Base-by-base conservation (phyloP, 2,888 invertebrate species). In the Pasiphila rectangulata region DNA sequence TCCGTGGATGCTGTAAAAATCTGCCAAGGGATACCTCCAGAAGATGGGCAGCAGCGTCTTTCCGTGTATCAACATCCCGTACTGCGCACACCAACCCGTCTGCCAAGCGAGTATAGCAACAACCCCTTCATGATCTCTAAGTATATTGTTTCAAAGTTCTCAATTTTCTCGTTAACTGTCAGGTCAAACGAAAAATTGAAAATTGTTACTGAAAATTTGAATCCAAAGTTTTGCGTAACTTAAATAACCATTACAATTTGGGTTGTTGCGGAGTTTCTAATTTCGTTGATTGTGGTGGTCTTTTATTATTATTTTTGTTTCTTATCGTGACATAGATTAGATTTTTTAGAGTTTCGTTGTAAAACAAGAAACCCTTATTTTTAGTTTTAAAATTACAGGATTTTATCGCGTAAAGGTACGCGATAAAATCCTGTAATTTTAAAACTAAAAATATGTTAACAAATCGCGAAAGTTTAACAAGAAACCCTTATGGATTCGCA, bases 161-260 rank as follows among this genome's bases (percentile, higher is more conserved):
- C 9, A 17, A 17, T 32, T 10, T 16, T 5, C 6, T 5, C 9
- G 17, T 9, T 17, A 3, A 24, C 25, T 37, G 15, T 24, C 24
- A 24, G 37, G 37, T 37, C 37, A 23, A 37, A 24, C 10, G 24
- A 17, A 24, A 24, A 24, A 17, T 25, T 9, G 0, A 5, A 36
- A 36, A 4, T 13, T 36, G 15, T n/a, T 36, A 4, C 9, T n/a
- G 15, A 16, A 36, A 24, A 12, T 37, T 37, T 17, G 10, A 25
- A 37, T 37, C 17, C 25, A 25, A 24, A 37, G 25, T 37, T 37
- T 7, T 7, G 16, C 17, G 10, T 25, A 24, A 12, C 25, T 37
- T 25, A 17, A 24, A 37, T 37, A 37, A 25, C 24, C 24, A 25
- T 37, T 37, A 16, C 16, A 16, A 17, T 24, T 37, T 17, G 10